These are phyloP conservation scores for Nicator chloris DNA, from an alignment of 2,113 vertebrate species.

Conservation along the genomic window DNA sequence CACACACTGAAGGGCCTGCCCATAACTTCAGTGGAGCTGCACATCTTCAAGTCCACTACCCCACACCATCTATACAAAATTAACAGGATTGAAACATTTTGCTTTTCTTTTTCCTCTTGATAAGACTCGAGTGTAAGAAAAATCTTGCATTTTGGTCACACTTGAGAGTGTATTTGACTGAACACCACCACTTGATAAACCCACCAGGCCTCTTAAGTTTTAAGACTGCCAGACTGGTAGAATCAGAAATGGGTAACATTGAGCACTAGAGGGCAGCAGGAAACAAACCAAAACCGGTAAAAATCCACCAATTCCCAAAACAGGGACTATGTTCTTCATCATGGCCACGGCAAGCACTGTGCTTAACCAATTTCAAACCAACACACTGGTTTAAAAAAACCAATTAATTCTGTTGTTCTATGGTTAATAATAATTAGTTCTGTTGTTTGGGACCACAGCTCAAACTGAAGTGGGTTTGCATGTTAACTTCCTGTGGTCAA, in stretches of 20 bases:
- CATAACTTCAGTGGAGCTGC: neutral
- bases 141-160: neutral
- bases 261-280: slow-evolving; percentile 67
- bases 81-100: neutral
- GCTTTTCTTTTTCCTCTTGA: neutral
- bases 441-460: neutral
- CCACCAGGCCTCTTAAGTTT: neutral
- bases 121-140: neutral
- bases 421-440: neutral
- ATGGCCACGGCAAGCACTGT: neutral
- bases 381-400: rapidly evolving
- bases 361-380: neutral
- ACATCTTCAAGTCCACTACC: neutral
- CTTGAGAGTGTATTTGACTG: neutral
- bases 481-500: neutral
- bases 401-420: neutral
- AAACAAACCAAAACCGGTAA: neutral
- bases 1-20: neutral
- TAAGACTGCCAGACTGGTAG: neutral
- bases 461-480: neutral
- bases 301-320: neutral
- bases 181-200: neutral
- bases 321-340: neutral
- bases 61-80: neutral
- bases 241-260: neutral